These are phyloP conservation scores for Lysandra coridon DNA, from an alignment of 2,888 invertebrate genomes.

Conservation along the genomic window DNA sequence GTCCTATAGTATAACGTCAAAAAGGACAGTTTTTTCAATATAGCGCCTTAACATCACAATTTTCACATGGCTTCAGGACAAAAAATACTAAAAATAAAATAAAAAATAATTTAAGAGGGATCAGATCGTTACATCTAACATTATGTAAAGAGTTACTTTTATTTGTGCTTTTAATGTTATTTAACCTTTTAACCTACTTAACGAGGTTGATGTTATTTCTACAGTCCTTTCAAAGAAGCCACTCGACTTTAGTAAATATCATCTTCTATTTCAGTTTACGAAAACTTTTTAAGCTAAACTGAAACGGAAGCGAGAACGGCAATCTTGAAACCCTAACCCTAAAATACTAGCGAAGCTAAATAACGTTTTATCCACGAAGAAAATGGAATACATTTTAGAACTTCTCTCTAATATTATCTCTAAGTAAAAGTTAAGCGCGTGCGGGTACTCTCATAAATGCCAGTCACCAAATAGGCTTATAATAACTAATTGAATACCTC, in stretches of 20 bases:
- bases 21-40: no score
- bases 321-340: slow-evolving; percentile 12
- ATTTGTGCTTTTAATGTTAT: neutral
- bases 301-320: neutral
- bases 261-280: neutral
- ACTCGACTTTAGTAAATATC: neutral
- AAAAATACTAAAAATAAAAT: no score
- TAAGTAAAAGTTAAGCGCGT: slow-evolving; percentile 21
- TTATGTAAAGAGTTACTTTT: no score
- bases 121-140: no score
- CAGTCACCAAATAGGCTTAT: slow-evolving; percentile 27
- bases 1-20: no score
- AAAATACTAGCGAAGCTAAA: slow-evolving; percentile 7
- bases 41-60: no score
- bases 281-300: neutral
- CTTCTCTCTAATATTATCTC: neutral
- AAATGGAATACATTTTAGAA: neutral
- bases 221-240: neutral
- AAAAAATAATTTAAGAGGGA: no score
- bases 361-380: neutral
- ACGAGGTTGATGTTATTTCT: neutral
- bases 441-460: slow-evolving; percentile 14
- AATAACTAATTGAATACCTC: slow-evolving; percentile 20
- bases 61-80: no score
- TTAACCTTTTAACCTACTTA: neutral